These are phyloP conservation scores for Pocillopora damicornis DNA, from an alignment of 64 coral and sea anemone genomes.

Conservation along the genomic window DNA sequence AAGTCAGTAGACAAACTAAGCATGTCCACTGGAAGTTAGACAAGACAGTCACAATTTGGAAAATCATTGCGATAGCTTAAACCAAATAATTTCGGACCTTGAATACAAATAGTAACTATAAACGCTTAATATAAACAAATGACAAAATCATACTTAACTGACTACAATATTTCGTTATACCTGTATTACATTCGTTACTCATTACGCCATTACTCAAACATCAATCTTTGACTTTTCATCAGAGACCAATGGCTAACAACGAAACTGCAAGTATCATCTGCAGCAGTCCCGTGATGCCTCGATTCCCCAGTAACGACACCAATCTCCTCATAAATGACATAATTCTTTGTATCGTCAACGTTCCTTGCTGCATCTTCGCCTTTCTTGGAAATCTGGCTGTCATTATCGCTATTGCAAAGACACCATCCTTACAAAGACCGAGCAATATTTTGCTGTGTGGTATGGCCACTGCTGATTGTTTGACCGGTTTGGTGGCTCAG, in stretches of 20 bases:
- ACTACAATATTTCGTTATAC: too few relatives aligned
- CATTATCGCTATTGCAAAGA: constrained; percentile 9
- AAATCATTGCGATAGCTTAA: too few relatives aligned
- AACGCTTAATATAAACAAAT: too few relatives aligned
- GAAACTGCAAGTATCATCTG: neutral
- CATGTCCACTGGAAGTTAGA: too few relatives aligned
- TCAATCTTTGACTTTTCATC: neutral
- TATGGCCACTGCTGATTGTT: neutral
- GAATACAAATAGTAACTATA: too few relatives aligned
- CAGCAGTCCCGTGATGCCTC: neutral
- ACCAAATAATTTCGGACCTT: too few relatives aligned
- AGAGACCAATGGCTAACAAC: neutral
- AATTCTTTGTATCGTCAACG: neutral
- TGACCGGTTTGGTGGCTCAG: constrained; percentile 8
- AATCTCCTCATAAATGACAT: neutral
- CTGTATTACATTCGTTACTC: too few relatives aligned
- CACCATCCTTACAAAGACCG: neutral
- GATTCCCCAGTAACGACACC: neutral
- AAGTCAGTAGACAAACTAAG: too few relatives aligned
- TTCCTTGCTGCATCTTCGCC: constrained; percentile 8
- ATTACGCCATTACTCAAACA: too few relatives aligned
- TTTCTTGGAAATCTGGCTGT: constrained; percentile 20
- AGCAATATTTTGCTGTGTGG: constrained; percentile 4
- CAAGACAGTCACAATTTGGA: too few relatives aligned
- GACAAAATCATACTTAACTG: too few relatives aligned